Evolutionary conservation across 2,113 vertebrate species (phyloP), one percentile per base, ranked within the genome.

Genomic region (Falco punctatus): DNA sequence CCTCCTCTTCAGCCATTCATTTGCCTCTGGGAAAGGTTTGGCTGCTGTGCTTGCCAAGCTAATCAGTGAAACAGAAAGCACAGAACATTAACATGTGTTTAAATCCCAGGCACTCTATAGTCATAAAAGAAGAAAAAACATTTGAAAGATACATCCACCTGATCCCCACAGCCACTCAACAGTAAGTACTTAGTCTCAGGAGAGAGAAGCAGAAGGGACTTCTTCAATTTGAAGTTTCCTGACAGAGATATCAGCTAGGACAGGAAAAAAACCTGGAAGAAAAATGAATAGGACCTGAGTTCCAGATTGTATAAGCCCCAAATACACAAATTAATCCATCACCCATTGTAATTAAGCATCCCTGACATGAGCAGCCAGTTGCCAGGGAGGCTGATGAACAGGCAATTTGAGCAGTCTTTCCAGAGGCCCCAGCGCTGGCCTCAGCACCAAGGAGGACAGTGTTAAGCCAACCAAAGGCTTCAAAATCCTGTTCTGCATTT

Each of bases 131-230:
- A 32, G n/a, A 69, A 54, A 61, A 73, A 66, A 28, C 17, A 0
- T 35, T 77, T 71, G 75, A 38, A 58, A 81, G 67, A 33, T 11
- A 1, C 3, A 27, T 32, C 64, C 86, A 96, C 59, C 92, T 97
- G 91, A 90, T 64, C 57, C 74, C 72, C 80, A 13, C 0, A 0
- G 61, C 44, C 24, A 30, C 7, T 77, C 1, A 1, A 11, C 0
- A 2, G 24, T 15, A 1, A 91, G 46, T 20, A 38, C 9, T 59
- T 0, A 0, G 23, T 0, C 58, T 20, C 7, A 5, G 19, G 65
- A 30, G 52, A 64, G 48, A 21, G 33, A 26, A 62, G 23, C 74
- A 90, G 51, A 35, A 51, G 20, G 20, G 20, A 18, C 38, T 24
- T 57, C 17, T 82, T 32, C 52, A 15, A 5, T 35, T 4, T 27